Base-by-base conservation (phyloP, 2,888 invertebrate genomes). In the Penaeus monodon region DNA sequence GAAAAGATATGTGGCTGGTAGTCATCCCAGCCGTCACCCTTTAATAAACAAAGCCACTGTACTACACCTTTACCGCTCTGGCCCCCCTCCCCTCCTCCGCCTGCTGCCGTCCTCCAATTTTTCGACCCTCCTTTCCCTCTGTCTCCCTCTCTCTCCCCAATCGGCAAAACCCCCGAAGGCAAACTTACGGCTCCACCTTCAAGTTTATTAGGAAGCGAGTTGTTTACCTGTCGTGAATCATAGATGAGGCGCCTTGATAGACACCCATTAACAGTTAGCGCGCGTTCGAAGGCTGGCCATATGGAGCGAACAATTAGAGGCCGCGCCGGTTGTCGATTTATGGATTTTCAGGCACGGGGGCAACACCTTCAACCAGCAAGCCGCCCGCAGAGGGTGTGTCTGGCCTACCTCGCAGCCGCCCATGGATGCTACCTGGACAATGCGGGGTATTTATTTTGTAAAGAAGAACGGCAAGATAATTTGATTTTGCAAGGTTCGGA, bases 1-100 rank as follows among this genome's bases (percentile, higher is more conserved):
- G 85, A 85, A 81, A 85, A 85, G 85, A 85, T 85, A 85, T 81
- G 80, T 85, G 64, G 44, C 81, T 29, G 33, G 74, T 81, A 76
- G 74, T 76, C 81, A 80, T 57, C 76, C 63, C 49, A 74, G 29
- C 20, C 57, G 44, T 33, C 80, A 63, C 78, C 70, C 79, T 73
- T 77, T 79, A 79, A 84, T 78, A 84, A 84, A 84, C 78, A 78
- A 57, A 24, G 70, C 20, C 29, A 10, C 66, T 17, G 12, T 66
- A 44, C 38, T 64, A 63, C 77, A 76, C 83, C 83, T 77, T 65
- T 57, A 22, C 49, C 44, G 64, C 65, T 29, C 27, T 10, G 27
- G 38, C 44, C 38, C 2, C 64, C 76, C 66, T 27, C 65, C 12
- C 24, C 7, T 24, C 33, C 38, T 22, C 38, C 22, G 17, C 38